phyloP scores from a whole-genome alignment of 2,113 vertebrate species.

The Boulengeromyrus knoepffleri region DNA sequence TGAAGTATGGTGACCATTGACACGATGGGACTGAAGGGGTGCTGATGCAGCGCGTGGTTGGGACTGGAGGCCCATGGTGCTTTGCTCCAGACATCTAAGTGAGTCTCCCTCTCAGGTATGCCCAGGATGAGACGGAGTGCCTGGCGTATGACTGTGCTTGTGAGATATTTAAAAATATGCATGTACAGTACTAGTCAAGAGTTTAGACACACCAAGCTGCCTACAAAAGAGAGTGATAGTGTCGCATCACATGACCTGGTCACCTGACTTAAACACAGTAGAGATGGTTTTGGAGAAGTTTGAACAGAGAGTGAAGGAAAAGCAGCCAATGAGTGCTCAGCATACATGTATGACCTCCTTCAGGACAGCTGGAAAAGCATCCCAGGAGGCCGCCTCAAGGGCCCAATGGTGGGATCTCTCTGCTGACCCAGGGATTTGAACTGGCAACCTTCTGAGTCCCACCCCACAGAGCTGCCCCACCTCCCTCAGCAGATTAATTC shows the following conservation, averaged over 20 bases:
- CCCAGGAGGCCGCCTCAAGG: not conserved
- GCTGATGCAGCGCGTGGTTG: not conserved
- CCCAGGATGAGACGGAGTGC: too few relatives aligned
- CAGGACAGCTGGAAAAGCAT: not conserved
- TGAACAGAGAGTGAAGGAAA: not conserved
- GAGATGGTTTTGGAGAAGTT: not conserved
- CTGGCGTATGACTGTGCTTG: too few relatives aligned
- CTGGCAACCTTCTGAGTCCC: too few relatives aligned
- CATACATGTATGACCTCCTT: not conserved
- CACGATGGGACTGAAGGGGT: not conserved
- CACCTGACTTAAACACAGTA: not conserved
- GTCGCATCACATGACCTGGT: not conserved
- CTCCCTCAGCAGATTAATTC: not conserved
- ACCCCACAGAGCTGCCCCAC: not conserved
- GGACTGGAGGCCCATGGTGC: not conserved
- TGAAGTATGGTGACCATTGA: not conserved
- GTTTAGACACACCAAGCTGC: not conserved
- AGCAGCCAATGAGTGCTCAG: not conserved
- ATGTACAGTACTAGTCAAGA: too few relatives aligned
- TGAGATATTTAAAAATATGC: too few relatives aligned
- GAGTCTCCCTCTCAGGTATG: too few relatives aligned
- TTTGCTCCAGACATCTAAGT: not conserved
- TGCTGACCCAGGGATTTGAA: too few relatives aligned
- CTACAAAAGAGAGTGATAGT: not conserved
- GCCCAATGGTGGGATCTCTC: too few relatives aligned